A percentile compares a stretch with the other conserved stretches of the same genome.
Conservation (phyloP, 2,113 vertebrate species). For the Grallaria varia region DNA sequence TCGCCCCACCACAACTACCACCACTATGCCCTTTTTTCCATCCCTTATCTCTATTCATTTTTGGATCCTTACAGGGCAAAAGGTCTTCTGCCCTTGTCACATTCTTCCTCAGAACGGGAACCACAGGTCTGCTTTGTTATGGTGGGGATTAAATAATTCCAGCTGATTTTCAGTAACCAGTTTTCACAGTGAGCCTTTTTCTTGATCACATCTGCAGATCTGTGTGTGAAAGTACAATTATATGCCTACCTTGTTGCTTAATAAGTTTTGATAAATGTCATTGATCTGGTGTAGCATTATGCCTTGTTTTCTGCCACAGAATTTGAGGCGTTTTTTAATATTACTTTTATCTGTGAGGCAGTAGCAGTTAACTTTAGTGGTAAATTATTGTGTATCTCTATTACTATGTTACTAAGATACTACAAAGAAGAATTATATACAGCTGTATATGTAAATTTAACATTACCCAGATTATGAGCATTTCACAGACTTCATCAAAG, state of each 20-base stretch:
- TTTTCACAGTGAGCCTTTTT: background rate
- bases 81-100: background rate
- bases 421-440: background rate
- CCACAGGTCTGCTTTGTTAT: fast-evolving
- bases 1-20: background rate
- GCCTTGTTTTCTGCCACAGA: background rate
- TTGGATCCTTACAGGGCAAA: background rate
- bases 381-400: background rate
- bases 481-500: background rate
- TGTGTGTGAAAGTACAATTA: background rate
- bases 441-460: background rate
- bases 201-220: background rate
- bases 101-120: background rate
- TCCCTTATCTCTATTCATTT: background rate
- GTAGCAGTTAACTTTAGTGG: background rate
- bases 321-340: background rate
- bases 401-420: background rate
- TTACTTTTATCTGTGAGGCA: background rate
- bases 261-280: slow-evolving; percentile 15
- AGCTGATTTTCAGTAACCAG: background rate
- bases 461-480: background rate
- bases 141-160: background rate
- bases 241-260: background rate
- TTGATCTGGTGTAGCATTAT: background rate
- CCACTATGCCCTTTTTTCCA: background rate